These are phyloP conservation scores for Mystacornis crossleyi DNA, from an alignment of 2,113 vertebrate genomes.

Conservation along the genomic window DNA sequence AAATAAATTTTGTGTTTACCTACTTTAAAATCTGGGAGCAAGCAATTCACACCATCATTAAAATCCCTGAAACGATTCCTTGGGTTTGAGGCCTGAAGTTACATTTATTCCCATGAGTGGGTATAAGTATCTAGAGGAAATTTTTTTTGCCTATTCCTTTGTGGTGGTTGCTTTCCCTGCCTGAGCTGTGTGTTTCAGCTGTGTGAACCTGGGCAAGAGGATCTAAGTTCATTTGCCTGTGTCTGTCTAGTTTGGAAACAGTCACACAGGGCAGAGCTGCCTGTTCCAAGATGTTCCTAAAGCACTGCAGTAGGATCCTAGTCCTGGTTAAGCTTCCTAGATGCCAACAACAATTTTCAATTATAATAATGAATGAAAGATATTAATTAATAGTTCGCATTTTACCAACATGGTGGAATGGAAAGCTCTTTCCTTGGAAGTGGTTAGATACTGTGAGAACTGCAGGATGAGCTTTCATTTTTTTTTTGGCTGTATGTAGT, in stretches of 20 bases:
- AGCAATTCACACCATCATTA: not conserved
- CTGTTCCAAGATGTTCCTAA: not conserved
- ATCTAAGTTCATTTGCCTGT: not conserved
- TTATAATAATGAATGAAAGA: not conserved
- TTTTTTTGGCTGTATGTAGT: not conserved
- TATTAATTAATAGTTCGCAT: not conserved
- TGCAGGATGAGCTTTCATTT: not conserved
- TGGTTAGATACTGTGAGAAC: not conserved
- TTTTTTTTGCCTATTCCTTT: not conserved
- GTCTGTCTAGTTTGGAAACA: not conserved
- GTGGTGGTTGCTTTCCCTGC: not conserved
- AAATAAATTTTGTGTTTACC: not conserved
- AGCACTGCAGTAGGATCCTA: not conserved
- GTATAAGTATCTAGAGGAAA: not conserved
- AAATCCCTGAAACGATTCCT: not conserved
- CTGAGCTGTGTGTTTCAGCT: not conserved
- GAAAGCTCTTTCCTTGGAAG: not conserved
- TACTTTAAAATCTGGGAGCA: not conserved
- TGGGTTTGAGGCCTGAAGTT: not conserved
- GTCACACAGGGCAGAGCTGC: not conserved
- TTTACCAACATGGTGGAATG: not conserved
- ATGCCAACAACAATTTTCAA: not conserved
- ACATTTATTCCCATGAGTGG: not conserved
- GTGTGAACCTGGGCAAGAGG: not conserved
- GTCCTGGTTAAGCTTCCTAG: not conserved